Conservation (phyloP, 2,113 vertebrate species). For the Nicator chloris region DNA sequence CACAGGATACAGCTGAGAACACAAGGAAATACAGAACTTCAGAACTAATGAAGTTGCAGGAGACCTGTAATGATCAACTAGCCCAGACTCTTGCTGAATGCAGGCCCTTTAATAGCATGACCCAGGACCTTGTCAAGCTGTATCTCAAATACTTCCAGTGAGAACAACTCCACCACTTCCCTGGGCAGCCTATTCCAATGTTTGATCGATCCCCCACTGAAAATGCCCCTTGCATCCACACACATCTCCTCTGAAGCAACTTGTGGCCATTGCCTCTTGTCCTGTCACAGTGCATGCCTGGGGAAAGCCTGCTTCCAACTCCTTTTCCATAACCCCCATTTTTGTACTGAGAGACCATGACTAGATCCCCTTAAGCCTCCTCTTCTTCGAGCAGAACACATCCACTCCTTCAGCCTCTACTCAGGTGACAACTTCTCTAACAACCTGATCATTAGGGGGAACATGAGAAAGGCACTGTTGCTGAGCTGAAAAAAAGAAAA, state of each 20-base stretch:
- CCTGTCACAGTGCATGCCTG: neutral
- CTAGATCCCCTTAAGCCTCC: neutral
- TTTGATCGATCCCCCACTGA: accelerated
- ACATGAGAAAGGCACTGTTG: neutral
- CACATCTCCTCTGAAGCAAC: neutral
- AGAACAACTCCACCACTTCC: neutral
- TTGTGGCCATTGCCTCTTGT: neutral
- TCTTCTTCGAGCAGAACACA: neutral
- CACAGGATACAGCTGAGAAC: neutral
- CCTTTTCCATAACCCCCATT: neutral
- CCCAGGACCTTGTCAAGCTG: neutral
- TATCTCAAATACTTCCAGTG: neutral
- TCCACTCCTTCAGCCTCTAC: neutral
- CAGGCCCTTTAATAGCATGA: neutral
- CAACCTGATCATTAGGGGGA: neutral
- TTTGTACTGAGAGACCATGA: neutral
- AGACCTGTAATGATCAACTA: neutral
- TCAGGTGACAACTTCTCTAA: neutral
- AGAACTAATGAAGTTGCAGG: neutral
- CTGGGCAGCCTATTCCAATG: neutral
- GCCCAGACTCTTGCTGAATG: neutral
- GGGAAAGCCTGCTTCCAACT: neutral
- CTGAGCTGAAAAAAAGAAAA: neutral
- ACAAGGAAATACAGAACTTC: neutral
- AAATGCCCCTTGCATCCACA: neutral